phyloP scores from a whole-genome alignment of 2,888 invertebrate genomes.

The Cremastinae sp. region DNA sequence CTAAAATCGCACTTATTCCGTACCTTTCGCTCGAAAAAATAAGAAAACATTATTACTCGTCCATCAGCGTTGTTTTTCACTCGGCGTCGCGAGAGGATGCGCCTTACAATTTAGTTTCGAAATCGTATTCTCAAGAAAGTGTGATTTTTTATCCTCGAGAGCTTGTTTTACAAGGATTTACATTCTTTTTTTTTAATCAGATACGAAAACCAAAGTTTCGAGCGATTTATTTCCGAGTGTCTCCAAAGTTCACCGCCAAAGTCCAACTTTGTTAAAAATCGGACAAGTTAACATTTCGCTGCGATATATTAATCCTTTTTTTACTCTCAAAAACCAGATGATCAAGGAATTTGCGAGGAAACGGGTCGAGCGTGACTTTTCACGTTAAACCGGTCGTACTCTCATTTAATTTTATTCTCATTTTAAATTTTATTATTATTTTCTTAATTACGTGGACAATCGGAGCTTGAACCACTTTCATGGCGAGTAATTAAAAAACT shows the following conservation, averaged over 20 bases:
- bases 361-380: slow-evolving; percentile 34
- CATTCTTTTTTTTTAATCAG: background rate
- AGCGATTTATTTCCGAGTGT: background rate
- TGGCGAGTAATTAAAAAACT: background rate
- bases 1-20: slow-evolving; percentile 40
- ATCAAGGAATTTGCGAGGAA: slow-evolving; percentile 37
- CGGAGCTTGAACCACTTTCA: background rate
- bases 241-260: slow-evolving; percentile 1
- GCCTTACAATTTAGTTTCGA: slow-evolving; percentile 68
- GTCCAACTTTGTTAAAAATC: slow-evolving; percentile 9
- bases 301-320: background rate
- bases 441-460: slow-evolving; percentile 21
- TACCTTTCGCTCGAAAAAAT: slow-evolving; percentile 20
- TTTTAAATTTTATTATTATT: slow-evolving; percentile 6
- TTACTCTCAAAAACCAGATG: background rate
- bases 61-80: slow-evolving; percentile 44
- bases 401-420: slow-evolving; percentile 1
- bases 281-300: background rate
- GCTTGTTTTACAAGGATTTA: background rate
- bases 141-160: background rate
- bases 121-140: slow-evolving; percentile 61
- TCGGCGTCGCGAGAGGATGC: slow-evolving; percentile 61
- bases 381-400: slow-evolving; percentile 30
- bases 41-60: slow-evolving; percentile 12
- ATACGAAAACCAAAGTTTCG: background rate